Base-by-base conservation (phyloP, 2,888 invertebrate genomes). In the Hydrotaea cyrtoneurina region DNA sequence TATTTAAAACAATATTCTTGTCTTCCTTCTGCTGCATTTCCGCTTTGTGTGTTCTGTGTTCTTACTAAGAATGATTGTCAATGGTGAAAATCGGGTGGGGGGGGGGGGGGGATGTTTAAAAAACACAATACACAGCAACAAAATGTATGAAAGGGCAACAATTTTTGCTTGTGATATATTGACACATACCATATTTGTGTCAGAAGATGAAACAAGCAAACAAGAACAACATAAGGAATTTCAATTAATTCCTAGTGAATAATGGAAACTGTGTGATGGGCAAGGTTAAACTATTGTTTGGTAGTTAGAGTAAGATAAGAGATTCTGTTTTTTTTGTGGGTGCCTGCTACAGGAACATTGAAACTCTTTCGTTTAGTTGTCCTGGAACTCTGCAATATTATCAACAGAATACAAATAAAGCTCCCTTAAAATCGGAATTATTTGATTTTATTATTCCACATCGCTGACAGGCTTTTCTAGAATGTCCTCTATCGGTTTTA, bases 1-100 rank as follows among this genome's bases (percentile, higher is more conserved):
- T 74, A 85, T 79, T 85, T 82, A 79, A 85, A 82, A 85, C 85
- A 85, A 85, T 85, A 79, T 82, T 81, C 81, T 77, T 76, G 73
- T 53, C 57, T 71, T 73, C 46, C 74, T 21, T 69, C 46, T 5
- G 15, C 55, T 13, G n/a, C n/a, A n/a, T n/a, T 73, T n/a, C 31
- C n/a, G n/a, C 73, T 21, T 64, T 19, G 64, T 36, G 36, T 64
- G n/a, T n/a, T n/a, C n/a, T 17, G 8, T 36, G 36, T 39, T n/a
- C 55, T 13, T 74, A 74, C 43, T 74, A 46, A 5, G 39, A 59
- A 23, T 17, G 23, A 57, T 17, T 53, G 53, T n/a, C n/a, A n/a
- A n/a, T n/a, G n/a, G n/a, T 53, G 57, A 57, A 19, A n/a, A 53
- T 17, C 53, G 17, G 17, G 17, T n/a, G n/a, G n/a, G n/a, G n/a